phyloP scores from a whole-genome alignment of 2,797 vertebrate genomes.

The Gymnocypris eckloni region DNA sequence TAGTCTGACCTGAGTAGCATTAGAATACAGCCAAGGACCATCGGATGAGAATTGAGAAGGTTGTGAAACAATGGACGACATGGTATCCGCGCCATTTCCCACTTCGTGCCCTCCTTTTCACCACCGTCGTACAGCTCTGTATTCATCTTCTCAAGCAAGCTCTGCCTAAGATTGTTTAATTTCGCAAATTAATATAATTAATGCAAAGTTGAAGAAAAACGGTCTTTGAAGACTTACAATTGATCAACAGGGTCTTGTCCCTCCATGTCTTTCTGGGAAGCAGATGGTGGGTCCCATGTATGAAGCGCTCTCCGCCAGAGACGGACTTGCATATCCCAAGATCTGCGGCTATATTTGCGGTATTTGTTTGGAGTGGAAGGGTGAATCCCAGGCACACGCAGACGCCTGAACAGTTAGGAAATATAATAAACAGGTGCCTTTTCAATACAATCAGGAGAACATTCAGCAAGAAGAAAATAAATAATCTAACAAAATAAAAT shows the following conservation, averaged over 20 bases:
- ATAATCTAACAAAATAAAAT: no score
- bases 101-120: conserved; percentile 62
- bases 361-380: conserved; percentile 87
- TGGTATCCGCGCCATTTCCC: conserved; percentile 59
- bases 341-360: conserved; percentile 84
- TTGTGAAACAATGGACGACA: conserved; percentile 65
- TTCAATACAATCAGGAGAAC: background rate
- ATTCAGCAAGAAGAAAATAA: background rate
- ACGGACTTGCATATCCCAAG: conserved; percentile 89
- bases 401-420: conserved; percentile 66
- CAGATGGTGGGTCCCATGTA: conserved; percentile 81
- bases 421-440: background rate
- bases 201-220: background rate
- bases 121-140: conserved; percentile 60
- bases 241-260: conserved; percentile 75
- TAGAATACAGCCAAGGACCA: conserved; percentile 60
- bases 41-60: conserved; percentile 41
- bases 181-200: background rate
- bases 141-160: conserved; percentile 61
- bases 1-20: conserved; percentile 60
- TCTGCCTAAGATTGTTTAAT: conserved; percentile 51
- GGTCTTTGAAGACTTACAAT: conserved; percentile 68
- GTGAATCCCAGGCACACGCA: conserved; percentile 80
- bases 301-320: conserved; percentile 85
- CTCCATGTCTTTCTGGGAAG: conserved; percentile 51